A percentile compares a stretch with the other conserved stretches of the same genome.
phyloP scores from a whole-genome alignment of 2,797 vertebrate species.

The Macrochelys suwanniensis region DNA sequence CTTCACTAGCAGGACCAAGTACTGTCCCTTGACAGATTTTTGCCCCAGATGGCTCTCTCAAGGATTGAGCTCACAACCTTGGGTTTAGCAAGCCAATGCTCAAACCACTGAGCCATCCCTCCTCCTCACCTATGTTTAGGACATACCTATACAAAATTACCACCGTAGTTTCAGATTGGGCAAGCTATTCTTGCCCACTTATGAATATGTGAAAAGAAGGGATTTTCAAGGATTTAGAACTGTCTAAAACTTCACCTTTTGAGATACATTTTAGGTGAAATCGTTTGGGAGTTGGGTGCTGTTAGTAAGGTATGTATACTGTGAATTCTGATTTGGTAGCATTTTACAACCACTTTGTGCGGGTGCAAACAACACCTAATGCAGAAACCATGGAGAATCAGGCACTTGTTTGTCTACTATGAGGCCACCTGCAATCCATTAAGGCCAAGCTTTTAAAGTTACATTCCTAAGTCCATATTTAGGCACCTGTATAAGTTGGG shows the following conservation, averaged over 20 bases:
- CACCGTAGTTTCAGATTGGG: not conserved
- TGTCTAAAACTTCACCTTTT: not conserved
- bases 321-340: not conserved
- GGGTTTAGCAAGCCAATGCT: no score
- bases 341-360: not conserved
- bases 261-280: not conserved
- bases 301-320: not conserved
- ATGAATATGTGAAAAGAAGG: not conserved
- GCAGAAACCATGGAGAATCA: not conserved
- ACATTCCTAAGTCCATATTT: not conserved
- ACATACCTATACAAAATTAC: not conserved
- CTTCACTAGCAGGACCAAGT: no score
- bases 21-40: no score
- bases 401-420: not conserved
- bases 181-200: not conserved
- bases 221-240: not conserved
- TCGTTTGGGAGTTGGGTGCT: not conserved
- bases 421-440: not conserved
- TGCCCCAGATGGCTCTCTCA: no score
- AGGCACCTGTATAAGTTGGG: not conserved
- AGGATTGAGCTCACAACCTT: no score
- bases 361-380: not conserved
- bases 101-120: no score
- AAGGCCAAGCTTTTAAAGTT: not conserved
- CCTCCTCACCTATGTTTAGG: not conserved